These are phyloP conservation scores for Trachymyrmex septentrionalis DNA, from an alignment of 1,140 invertebrate genomes.

Conservation along the genomic window DNA sequence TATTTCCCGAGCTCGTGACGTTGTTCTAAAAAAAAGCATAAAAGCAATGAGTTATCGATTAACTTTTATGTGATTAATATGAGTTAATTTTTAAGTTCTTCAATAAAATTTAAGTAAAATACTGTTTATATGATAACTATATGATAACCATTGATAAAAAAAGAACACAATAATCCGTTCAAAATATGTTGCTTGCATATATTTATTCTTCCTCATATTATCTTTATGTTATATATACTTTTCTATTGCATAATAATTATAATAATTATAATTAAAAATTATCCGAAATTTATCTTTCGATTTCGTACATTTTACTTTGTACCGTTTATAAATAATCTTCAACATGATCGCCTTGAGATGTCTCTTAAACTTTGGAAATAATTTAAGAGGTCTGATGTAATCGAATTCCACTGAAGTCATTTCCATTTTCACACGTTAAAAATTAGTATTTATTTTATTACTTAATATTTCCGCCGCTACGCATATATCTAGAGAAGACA, in stretches of 20 bases:
- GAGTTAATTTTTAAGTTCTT: not conserved
- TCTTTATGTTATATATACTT: not conserved
- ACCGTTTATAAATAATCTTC: not conserved
- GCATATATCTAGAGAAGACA: not conserved
- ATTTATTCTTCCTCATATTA: not conserved
- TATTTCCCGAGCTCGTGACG: conserved; percentile 2
- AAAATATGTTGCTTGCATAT: not conserved
- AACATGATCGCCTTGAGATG: conserved; percentile 8
- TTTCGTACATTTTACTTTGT: not conserved
- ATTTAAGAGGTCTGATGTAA: conserved; percentile 34
- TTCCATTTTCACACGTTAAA: not conserved
- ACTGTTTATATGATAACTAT: not conserved
- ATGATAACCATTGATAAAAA: not conserved
- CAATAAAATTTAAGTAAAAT: conserved; percentile 13
- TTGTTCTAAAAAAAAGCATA: not conserved
- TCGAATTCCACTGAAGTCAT: not conserved
- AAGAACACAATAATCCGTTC: not conserved
- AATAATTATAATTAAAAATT: not conserved
- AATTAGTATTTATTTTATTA: not conserved
- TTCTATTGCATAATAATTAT: not conserved
- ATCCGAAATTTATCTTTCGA: not conserved
- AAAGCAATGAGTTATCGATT: not conserved
- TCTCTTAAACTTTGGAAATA: conserved; percentile 17
- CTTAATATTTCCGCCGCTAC: not conserved
- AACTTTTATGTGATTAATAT: not conserved